Evolutionary conservation across 2,888 invertebrate species (phyloP).

Genomic region (Catocala fraxini): DNA sequence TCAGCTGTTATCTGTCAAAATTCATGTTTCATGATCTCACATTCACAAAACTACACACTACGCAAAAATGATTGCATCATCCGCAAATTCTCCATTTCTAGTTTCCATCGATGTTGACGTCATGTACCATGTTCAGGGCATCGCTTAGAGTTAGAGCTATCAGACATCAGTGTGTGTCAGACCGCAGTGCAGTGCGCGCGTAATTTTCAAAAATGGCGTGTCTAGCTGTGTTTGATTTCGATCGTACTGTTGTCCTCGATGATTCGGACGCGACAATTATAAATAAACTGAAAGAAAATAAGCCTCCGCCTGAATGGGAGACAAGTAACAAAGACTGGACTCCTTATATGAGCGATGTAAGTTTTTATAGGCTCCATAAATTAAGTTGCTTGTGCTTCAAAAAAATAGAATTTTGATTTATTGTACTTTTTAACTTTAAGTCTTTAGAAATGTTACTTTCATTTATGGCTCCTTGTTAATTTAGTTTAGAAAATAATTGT

Average conservation of each 20-base stretch:
- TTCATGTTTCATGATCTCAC: conserved; percentile 14
- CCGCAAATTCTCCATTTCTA: conserved; percentile 34
- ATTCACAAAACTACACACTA: conserved; percentile 4
- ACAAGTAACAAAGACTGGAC: conserved; percentile 76
- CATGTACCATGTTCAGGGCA: conserved; percentile 25
- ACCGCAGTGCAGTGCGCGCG: conserved; percentile 56
- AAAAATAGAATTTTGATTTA: conserved; percentile 1
- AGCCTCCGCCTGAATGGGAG: conserved; percentile 81
- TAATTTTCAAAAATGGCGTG: conserved; percentile 63
- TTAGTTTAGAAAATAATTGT: no score
- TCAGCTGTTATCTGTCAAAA: conserved; percentile 44
- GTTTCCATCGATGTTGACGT: conserved; percentile 38
- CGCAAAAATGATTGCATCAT: conserved; percentile 53
- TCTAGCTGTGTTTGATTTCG: conserved; percentile 82
- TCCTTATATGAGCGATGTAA: conserved; percentile 83
- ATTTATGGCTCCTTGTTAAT: no score
- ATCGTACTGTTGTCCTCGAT: conserved; percentile 78
- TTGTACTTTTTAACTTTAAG: no score
- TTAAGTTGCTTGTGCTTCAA: conserved; percentile 11
- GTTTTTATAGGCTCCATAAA: conserved; percentile 41
- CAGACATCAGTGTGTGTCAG: conserved; percentile 52
- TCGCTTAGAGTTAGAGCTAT: conserved; percentile 21
- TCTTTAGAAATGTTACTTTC: no score
- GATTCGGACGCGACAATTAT: conserved; percentile 83
- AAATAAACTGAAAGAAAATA: conserved; percentile 72